phyloP scores from a whole-genome alignment of 2,888 invertebrate species.

The Mythimna albipuncta region DNA sequence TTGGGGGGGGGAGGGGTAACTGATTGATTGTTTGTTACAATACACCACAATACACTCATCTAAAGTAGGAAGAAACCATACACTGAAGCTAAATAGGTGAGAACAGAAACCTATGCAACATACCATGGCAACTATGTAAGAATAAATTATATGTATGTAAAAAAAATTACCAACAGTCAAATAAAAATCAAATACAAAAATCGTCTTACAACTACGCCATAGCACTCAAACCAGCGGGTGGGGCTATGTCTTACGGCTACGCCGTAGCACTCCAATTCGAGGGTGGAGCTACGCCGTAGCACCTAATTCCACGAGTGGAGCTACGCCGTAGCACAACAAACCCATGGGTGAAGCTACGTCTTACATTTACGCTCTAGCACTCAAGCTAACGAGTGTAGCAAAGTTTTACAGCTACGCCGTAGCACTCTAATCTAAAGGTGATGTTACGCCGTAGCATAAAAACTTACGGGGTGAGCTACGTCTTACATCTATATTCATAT shows the following conservation, averaged over 20 bases:
- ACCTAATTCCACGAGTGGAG: too few species aligned
- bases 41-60: background rate
- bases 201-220: background rate
- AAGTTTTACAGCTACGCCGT: too few species aligned
- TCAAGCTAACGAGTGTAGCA: too few species aligned
- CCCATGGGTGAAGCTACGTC: background rate
- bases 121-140: background rate
- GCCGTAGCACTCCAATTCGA: background rate
- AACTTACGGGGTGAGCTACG: too few species aligned
- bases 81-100: background rate
- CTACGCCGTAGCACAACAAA: background rate
- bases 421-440: too few species aligned
- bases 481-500: too few species aligned
- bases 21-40: constrained; percentile 36
- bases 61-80: background rate
- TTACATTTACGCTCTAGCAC: too few species aligned
- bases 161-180: background rate
- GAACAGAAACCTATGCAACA: background rate
- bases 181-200: background rate
- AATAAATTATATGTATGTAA: too few species aligned
- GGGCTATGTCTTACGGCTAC: too few species aligned
- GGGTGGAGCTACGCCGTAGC: too few species aligned
- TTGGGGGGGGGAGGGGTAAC: background rate
- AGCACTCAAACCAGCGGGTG: background rate
- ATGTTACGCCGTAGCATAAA: too few species aligned